Evolutionary conservation across 2,888 invertebrate genomes (phyloP).

Genomic region (Andrena bucephala): DNA sequence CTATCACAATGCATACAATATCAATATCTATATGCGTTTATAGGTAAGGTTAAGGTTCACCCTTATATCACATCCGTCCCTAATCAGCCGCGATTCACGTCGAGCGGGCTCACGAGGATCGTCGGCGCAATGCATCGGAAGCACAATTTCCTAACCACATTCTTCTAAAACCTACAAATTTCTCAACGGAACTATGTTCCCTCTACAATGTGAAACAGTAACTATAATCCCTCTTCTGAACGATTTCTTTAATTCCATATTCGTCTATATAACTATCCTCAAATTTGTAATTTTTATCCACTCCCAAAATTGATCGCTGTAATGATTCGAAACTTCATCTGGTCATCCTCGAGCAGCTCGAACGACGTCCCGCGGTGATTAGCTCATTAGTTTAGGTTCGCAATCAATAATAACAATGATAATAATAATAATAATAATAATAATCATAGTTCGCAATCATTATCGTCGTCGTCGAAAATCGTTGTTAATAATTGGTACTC

Average conservation of each 20-base stretch:
- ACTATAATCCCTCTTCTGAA: background rate
- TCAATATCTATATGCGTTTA: conserved; percentile 68
- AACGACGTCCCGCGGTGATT: conserved; percentile 46
- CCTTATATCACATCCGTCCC: conserved; percentile 72
- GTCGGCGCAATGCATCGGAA: background rate
- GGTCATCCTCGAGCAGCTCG: conserved; percentile 12
- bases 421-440: conserved; percentile 49
- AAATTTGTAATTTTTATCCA: background rate
- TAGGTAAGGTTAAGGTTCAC: conserved; percentile 68
- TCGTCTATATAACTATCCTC: background rate
- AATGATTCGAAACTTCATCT: background rate
- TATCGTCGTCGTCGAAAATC: conserved; percentile 54
- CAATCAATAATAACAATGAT: conserved; percentile 66
- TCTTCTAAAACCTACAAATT: background rate
- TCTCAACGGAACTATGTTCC: background rate
- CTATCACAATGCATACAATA: conserved; percentile 80
- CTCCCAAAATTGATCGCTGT: background rate
- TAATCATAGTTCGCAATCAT: conserved; percentile 60
- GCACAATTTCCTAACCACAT: background rate
- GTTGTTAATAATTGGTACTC: conserved; percentile 59
- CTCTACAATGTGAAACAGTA: background rate
- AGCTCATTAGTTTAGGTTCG: conserved; percentile 61
- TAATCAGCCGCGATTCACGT: conserved; percentile 54
- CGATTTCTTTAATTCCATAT: background rate
- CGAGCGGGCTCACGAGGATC: conserved; percentile 25